Evolutionary conservation across 1,140 invertebrate genomes (phyloP).

Genomic region (Eumeta japonica): DNA sequence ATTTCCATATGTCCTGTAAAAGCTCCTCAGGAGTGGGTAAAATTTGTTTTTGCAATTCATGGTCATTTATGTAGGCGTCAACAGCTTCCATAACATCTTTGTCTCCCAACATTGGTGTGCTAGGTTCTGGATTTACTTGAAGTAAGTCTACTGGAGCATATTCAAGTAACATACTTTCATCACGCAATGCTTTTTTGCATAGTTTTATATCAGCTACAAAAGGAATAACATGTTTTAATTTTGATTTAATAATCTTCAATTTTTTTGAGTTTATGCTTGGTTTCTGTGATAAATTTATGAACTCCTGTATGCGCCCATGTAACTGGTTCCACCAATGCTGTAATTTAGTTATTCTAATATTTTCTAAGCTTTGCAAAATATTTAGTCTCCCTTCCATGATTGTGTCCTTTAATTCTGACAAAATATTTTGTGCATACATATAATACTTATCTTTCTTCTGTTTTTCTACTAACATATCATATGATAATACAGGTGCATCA

Average conservation of each 20-base stretch:
- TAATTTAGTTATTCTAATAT: conserved; percentile 25
- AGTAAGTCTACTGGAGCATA: conserved; percentile 29
- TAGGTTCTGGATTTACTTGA: conserved; percentile 25
- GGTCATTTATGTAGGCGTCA: conserved; percentile 30
- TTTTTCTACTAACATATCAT: conserved; percentile 21
- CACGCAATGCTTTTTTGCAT: conserved; percentile 20
- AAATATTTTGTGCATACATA: conserved; percentile 30
- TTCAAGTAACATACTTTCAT: conserved; percentile 18
- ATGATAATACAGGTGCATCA: conserved; percentile 29
- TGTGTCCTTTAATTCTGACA: conserved; percentile 40
- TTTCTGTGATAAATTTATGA: neutral
- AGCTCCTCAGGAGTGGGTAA: conserved; percentile 33
- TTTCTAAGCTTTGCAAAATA: conserved; percentile 30
- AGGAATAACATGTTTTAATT: conserved; percentile 23
- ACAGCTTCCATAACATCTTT: conserved; percentile 37
- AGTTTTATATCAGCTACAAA: conserved; percentile 26
- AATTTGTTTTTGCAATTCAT: conserved; percentile 40
- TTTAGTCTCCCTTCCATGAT: conserved; percentile 36
- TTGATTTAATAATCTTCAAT: conserved; percentile 10
- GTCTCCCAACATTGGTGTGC: conserved; percentile 30
- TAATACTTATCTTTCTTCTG: conserved; percentile 37
- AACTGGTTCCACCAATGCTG: conserved; percentile 10
- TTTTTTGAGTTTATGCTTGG: neutral
- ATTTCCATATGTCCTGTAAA: conserved; percentile 35
- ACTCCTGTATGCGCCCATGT: neutral